Percentiles rank a stretch among this genome's conserved stretches.
Conservation (phyloP, 2,113 vertebrate genomes). For the Eclectus roratus region DNA sequence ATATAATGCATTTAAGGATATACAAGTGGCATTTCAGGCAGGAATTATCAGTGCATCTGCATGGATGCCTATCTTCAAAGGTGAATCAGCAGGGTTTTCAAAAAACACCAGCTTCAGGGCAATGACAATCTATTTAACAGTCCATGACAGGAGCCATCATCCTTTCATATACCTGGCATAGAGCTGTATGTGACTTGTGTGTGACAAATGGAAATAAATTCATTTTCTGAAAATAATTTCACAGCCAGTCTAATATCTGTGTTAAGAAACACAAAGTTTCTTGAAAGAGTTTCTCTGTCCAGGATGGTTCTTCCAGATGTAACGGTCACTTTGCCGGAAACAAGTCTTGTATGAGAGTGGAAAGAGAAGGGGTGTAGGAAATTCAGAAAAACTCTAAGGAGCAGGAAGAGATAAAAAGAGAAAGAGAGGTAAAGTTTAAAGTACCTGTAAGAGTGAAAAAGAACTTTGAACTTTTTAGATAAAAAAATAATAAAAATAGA, state of each 20-base stretch:
- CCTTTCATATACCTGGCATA: background rate
- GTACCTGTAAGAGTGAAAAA: background rate
- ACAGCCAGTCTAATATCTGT: background rate
- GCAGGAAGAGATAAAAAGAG: background rate
- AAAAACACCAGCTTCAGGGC: background rate
- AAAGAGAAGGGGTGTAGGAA: background rate
- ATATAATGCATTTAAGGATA: background rate
- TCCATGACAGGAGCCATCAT: background rate
- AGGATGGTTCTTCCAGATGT: background rate
- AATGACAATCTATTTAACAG: background rate
- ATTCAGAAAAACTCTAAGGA: background rate
- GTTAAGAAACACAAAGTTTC: background rate
- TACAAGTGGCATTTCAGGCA: background rate
- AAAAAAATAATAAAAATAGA: background rate
- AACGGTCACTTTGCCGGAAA: background rate
- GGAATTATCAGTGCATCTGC: background rate
- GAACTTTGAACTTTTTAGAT: background rate
- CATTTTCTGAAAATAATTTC: conserved; percentile 19
- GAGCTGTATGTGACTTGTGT: background rate
- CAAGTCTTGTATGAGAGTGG: background rate
- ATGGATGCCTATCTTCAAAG: background rate
- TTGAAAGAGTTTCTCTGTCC: background rate
- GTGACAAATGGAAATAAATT: conserved; percentile 35
- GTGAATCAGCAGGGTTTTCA: background rate
- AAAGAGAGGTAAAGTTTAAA: background rate